Evolutionary conservation across 2,113 vertebrate species (phyloP).

Genomic region (Hystrix brachyura): DNA sequence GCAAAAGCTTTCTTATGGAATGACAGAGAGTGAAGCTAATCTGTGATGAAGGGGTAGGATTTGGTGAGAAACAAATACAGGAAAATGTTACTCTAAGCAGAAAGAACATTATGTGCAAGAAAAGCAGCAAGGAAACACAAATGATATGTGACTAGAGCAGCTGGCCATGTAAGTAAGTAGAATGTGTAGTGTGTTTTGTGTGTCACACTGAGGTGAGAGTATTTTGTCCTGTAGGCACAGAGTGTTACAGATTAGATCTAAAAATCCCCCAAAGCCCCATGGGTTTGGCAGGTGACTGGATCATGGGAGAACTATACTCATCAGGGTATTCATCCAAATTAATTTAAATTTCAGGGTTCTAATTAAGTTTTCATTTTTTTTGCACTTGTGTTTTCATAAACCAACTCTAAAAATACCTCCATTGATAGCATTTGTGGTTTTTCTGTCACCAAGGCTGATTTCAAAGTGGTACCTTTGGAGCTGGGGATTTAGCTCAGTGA

Average conservation of each 20-base stretch:
- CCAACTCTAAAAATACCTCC: background rate
- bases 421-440: background rate
- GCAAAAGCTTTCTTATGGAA: background rate
- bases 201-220: background rate
- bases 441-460: background rate
- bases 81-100: background rate
- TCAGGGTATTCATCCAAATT: background rate
- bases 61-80: background rate
- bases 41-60: background rate
- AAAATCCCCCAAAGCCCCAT: background rate
- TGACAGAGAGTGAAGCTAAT: background rate
- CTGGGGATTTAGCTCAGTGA: no score
- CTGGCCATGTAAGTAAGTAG: background rate
- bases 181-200: background rate
- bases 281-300: no score
- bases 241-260: background rate
- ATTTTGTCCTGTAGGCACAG: background rate
- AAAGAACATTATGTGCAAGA: background rate
- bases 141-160: background rate
- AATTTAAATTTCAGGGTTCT: conserved; percentile 11
- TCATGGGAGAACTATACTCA: background rate
- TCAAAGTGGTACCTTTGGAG: background rate
- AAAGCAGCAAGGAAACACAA: background rate
- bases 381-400: background rate
- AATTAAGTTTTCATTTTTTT: background rate